These are phyloP conservation scores for Anabacerthia variegaticeps DNA, from an alignment of 2,797 vertebrate species.

Conservation along the genomic window DNA sequence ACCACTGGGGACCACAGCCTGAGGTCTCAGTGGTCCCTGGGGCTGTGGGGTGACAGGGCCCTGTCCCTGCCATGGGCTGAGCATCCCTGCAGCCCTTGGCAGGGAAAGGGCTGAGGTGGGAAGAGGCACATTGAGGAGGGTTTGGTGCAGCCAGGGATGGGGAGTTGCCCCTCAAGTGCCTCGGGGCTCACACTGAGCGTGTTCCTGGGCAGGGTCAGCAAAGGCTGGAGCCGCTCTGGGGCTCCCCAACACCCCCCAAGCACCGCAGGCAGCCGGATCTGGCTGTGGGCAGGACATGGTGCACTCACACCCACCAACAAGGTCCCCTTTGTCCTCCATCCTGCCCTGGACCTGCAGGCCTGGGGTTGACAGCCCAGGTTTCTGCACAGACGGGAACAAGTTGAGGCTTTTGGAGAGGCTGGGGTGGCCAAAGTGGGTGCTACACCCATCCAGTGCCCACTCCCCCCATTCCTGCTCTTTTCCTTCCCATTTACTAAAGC, in stretches of 20 bases:
- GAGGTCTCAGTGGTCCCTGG: accelerated
- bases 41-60: not conserved
- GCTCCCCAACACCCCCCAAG: not conserved
- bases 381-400: not conserved
- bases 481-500: not conserved
- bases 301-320: not conserved
- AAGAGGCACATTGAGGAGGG: not conserved
- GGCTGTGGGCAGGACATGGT: accelerated
- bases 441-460: not conserved
- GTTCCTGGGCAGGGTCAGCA: not conserved
- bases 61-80: accelerated
- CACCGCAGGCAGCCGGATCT: not conserved
- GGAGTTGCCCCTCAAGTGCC: not conserved
- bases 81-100: not conserved
- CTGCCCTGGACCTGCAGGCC: not conserved
- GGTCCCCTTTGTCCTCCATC: not conserved
- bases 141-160: accelerated
- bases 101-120: not conserved
- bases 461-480: accelerated
- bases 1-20: accelerated
- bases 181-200: not conserved
- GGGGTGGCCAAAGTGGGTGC: not conserved
- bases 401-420: not conserved
- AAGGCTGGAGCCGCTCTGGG: not conserved
- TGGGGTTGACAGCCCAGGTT: not conserved